Conservation (phyloP, 2,113 vertebrate genomes). For the Oncorhynchus gorbuscha region DNA sequence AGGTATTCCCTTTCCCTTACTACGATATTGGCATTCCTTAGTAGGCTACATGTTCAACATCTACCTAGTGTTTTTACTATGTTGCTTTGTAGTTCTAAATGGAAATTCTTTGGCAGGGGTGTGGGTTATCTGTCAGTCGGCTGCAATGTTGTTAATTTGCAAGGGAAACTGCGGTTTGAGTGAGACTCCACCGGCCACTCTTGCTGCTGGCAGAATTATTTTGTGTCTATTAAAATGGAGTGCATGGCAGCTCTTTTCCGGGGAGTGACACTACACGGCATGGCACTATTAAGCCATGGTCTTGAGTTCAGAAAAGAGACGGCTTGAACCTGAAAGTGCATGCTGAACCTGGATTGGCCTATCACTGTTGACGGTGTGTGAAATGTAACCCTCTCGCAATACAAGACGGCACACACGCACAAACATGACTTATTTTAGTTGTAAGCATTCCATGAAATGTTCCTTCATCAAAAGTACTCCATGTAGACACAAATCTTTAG, state of each 20-base stretch:
- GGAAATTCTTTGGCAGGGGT: background rate
- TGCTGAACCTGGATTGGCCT: slow-evolving; percentile 18
- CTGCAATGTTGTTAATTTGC: slow-evolving; percentile 16
- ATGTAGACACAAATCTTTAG: background rate
- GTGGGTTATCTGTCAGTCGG: slow-evolving; percentile 3
- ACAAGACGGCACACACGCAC: background rate
- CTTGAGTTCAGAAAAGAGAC: slow-evolving; percentile 44
- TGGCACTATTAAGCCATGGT: background rate
- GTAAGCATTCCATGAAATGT: background rate
- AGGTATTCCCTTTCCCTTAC: background rate
- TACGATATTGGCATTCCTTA: background rate
- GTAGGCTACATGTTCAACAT: background rate
- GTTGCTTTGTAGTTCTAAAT: background rate
- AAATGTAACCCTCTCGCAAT: slow-evolving; percentile 1
- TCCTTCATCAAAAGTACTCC: background rate
- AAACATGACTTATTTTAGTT: background rate
- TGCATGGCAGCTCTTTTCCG: slow-evolving; percentile 41
- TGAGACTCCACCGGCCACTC: slow-evolving; percentile 21
- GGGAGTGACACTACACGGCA: slow-evolving; percentile 26
- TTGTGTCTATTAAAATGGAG: slow-evolving; percentile 25
- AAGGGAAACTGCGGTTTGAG: slow-evolving; percentile 36
- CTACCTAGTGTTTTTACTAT: background rate
- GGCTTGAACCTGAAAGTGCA: slow-evolving; percentile 31
- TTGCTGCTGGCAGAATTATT: slow-evolving; percentile 32
- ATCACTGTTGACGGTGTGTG: background rate